Percentiles rank a stretch among this genome's conserved stretches.
Evolutionary conservation across 2,888 invertebrate genomes (phyloP).

Genomic region (Hypolimnas misippus): DNA sequence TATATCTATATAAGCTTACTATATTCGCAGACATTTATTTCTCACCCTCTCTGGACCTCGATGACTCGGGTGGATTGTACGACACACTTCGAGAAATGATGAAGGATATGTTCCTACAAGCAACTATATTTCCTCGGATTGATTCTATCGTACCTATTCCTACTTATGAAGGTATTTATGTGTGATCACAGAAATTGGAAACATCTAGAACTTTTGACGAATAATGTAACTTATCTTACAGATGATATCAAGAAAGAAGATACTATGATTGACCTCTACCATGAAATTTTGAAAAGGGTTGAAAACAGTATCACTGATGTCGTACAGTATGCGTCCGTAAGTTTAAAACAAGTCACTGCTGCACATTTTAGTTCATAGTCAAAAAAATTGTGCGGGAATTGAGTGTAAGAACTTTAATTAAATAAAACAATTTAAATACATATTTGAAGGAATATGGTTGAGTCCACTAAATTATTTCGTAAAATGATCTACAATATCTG

Average conservation of each 20-base stretch:
- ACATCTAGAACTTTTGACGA: background rate
- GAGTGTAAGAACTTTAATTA: too few relatives aligned
- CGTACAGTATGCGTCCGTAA: slow-evolving; percentile 66
- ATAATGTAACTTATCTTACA: slow-evolving; percentile 45
- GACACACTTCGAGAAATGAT: slow-evolving; percentile 87
- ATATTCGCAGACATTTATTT: slow-evolving; percentile 84
- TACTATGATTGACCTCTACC: slow-evolving; percentile 83
- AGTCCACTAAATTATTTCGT: too few relatives aligned
- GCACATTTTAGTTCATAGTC: too few relatives aligned
- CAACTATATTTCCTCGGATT: slow-evolving; percentile 88
- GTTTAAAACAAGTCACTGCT: too few relatives aligned
- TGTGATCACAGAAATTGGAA: slow-evolving; percentile 4
- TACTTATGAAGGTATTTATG: slow-evolving; percentile 67
- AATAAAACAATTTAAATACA: too few relatives aligned
- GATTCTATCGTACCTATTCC: slow-evolving; percentile 73
- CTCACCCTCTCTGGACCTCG: slow-evolving; percentile 88
- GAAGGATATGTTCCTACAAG: slow-evolving; percentile 90
- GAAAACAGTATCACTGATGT: slow-evolving; percentile 73
- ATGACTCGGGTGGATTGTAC: slow-evolving; percentile 87
- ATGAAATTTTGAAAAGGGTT: slow-evolving; percentile 80
- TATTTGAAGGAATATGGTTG: too few relatives aligned
- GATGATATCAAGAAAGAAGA: slow-evolving; percentile 85
- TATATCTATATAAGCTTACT: too few relatives aligned
- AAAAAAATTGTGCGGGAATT: too few relatives aligned
- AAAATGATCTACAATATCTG: too few relatives aligned